phyloP scores from a whole-genome alignment of 2,113 vertebrate genomes.

The Hypocryptadius cinnamomeus region DNA sequence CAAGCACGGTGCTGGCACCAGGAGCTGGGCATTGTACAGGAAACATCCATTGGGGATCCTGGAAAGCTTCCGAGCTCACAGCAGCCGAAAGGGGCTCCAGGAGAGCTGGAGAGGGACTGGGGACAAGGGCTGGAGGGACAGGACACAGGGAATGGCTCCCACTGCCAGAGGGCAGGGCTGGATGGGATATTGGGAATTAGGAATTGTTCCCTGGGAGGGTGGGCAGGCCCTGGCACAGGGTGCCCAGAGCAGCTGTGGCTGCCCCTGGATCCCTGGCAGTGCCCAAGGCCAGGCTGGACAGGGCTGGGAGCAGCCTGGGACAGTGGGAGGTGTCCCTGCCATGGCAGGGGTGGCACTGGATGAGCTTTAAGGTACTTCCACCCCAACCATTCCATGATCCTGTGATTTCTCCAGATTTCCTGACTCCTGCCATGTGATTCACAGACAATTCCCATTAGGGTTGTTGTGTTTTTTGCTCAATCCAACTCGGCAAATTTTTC shows the following conservation, averaged over 20 bases:
- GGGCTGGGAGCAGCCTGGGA: neutral
- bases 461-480: neutral
- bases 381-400: neutral
- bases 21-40: neutral
- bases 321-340: neutral
- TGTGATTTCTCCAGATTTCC: neutral
- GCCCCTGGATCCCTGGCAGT: neutral
- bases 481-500: neutral
- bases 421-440: neutral
- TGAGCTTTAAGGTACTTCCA: accelerated
- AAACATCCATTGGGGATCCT: neutral
- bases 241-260: neutral
- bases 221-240: neutral
- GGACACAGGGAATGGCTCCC: neutral
- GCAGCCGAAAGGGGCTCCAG: neutral
- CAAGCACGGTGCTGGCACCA: accelerated
- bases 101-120: neutral
- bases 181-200: neutral
- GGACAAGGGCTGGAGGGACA: neutral
- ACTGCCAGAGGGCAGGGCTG: neutral
- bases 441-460: neutral
- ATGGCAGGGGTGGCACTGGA: neutral
- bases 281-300: neutral
- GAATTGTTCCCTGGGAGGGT: neutral
- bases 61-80: neutral